Percentiles rank a stretch among this genome's conserved stretches.
phyloP scores from a whole-genome alignment of 1,140 invertebrate species.

The Batillaria attramentaria region DNA sequence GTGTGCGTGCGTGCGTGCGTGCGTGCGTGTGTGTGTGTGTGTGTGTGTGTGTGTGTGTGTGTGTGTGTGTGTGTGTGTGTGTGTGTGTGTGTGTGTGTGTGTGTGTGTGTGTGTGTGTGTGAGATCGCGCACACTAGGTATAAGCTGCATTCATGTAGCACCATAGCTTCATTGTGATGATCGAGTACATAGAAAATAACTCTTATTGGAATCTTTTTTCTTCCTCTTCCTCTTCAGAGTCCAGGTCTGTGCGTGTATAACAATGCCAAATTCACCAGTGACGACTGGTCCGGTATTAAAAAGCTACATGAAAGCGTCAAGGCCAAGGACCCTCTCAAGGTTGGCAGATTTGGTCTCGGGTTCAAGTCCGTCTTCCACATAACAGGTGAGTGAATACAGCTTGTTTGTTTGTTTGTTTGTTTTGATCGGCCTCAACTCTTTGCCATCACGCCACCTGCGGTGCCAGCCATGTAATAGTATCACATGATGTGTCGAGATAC shows the following conservation, averaged over 20 bases:
- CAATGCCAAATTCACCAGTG: constrained; percentile 55
- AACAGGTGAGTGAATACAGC: constrained; percentile 52
- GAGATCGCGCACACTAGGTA: neutral
- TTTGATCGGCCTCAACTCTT: too few relatives aligned
- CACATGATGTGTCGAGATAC: too few relatives aligned
- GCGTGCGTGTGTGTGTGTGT: neutral
- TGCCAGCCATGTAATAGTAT: too few relatives aligned
- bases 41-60: neutral
- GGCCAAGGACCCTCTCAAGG: constrained; percentile 60
- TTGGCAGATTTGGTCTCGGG: constrained; percentile 64
- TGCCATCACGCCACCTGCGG: too few relatives aligned
- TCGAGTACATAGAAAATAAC: too few relatives aligned
- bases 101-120: neutral
- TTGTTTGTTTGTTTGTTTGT: too few relatives aligned
- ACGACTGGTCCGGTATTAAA: constrained; percentile 58
- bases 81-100: neutral
- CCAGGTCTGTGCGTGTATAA: constrained; percentile 59
- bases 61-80: neutral
- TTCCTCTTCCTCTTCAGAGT: too few relatives aligned
- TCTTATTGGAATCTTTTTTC: too few relatives aligned
- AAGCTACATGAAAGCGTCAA: constrained; percentile 56
- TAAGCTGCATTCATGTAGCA: too few relatives aligned
- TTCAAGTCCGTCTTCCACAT: constrained; percentile 68
- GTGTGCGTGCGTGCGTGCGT: constrained; percentile 6
- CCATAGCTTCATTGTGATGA: too few relatives aligned